Evolutionary conservation across 2,113 vertebrate species (phyloP).

Genomic region (Egretta garzetta): DNA sequence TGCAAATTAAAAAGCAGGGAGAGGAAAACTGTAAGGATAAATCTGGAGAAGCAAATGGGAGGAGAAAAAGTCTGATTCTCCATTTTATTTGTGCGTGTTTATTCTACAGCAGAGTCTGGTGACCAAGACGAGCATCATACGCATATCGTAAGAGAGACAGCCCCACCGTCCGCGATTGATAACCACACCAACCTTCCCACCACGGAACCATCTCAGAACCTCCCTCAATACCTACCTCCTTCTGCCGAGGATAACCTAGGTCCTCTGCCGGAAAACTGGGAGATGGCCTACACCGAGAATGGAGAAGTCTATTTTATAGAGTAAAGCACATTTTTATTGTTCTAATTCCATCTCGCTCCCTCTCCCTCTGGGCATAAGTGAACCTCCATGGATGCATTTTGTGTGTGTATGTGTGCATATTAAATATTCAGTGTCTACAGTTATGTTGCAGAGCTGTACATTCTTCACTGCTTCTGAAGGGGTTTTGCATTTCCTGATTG

Average conservation of each 20-base stretch:
- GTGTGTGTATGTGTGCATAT: neutral
- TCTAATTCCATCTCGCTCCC: neutral
- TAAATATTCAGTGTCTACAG: neutral
- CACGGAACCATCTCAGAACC: conserved; percentile 97
- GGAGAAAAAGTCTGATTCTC: neutral
- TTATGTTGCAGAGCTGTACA: neutral
- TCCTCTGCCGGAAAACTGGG: conserved; percentile 98
- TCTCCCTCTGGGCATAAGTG: neutral
- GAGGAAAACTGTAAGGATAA: neutral
- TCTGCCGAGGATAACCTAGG: conserved; percentile 92
- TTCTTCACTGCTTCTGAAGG: conserved; percentile 4
- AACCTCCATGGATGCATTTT: neutral
- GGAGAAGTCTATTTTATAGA: conserved; percentile 99
- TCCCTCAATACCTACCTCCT: conserved; percentile 93
- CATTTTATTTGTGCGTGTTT: neutral
- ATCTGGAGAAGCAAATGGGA: neutral
- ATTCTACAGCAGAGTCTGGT: conserved; percentile 87
- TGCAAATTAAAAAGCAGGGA: neutral
- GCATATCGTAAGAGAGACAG: conserved; percentile 73
- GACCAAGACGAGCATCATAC: conserved; percentile 88
- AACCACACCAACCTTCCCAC: conserved; percentile 84
- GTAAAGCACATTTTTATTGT: conserved; percentile 78
- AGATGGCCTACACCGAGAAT: conserved; percentile 99
- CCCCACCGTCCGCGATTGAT: conserved; percentile 69
- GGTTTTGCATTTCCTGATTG: conserved; percentile 32